Base-by-base conservation (phyloP, 2,797 vertebrate genomes). In the Hafferia zeledoni region DNA sequence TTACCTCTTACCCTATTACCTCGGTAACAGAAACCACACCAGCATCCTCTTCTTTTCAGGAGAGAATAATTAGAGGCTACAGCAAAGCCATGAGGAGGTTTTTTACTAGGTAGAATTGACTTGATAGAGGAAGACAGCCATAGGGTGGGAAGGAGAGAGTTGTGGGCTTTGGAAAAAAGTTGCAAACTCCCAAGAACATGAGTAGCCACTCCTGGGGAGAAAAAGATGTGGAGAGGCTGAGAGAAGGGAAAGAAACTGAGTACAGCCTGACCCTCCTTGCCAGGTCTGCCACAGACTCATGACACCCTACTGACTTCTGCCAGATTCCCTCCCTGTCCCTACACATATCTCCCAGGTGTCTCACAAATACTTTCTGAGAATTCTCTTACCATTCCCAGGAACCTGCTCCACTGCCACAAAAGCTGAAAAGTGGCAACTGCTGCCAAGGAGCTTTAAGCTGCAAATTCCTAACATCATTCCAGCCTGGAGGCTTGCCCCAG, bases 381-480 rank as follows among this genome's bases (percentile, higher is more conserved):
- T 79, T 89, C 30, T 35, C 20, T 57, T 77, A 37, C 20, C 37
- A 52, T 23, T 85, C 56, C 27, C 41, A 77, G 68, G 31, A 95
- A 74, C 19, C 11, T 43, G 28, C 33, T 94, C 33, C 3, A 1
- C 24, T 74, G 64, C 71, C 71, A 83, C 27, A 53, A 63, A 89
- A 83, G 91, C 53, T 75, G 60, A 70, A 83, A 89, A 87, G 67
- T 31, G 41, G 30, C 60, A 94, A n/a, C 49, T 87, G 63, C 81
- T 90, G 91, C 91, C 91, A 89, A 83, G 68, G 41, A 93, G 41
- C 71, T 85, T 93, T 75, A 87, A 71, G 22, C 27, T 68, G 35
- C 33, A 60, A 91, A 89, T 87, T 94, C 56, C 79, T 80, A 77
- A 80, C 53, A 89, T 76, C 75, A 75, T 46, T 93, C 76, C 15